Conservation (phyloP, 2,797 vertebrate genomes). For the Cuniculus paca region DNA sequence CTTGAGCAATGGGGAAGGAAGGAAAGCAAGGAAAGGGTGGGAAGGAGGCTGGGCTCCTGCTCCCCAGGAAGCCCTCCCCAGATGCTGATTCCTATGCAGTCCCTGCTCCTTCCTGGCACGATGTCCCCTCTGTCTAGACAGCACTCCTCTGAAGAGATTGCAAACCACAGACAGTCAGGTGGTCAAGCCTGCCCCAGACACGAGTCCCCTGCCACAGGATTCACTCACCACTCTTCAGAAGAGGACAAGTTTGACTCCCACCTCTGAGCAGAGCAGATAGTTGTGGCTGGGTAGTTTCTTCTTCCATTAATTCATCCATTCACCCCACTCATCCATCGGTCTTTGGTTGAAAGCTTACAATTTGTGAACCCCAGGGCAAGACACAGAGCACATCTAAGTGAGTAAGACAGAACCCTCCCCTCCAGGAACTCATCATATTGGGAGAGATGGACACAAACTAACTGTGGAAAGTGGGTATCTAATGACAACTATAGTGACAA, state of each 20-base stretch:
- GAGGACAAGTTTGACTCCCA: neutral
- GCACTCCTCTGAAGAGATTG: conserved; percentile 68
- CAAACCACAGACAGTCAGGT: conserved; percentile 61
- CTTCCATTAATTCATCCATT: neutral
- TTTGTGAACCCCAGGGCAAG: neutral
- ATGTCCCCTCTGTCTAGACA: conserved; percentile 77
- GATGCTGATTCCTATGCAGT: conserved; percentile 59
- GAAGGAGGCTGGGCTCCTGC: neutral
- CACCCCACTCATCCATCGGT: neutral
- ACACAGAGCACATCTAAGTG: neutral
- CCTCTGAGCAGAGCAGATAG: neutral
- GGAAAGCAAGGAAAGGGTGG: neutral
- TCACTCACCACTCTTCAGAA: neutral
- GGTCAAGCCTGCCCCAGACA: conserved; percentile 51
- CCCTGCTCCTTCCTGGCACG: neutral
- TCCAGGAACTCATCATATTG: neutral
- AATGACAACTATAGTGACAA: neutral
- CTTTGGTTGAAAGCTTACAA: neutral
- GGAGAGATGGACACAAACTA: neutral
- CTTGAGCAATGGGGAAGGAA: neutral
- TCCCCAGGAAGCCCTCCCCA: neutral
- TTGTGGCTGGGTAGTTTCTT: neutral
- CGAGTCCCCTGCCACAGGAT: neutral
- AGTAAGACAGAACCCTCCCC: neutral
- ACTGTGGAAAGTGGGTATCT: neutral